Evolutionary conservation across 2,797 vertebrate genomes (phyloP).

Genomic region (Myripristis jacobus): DNA sequence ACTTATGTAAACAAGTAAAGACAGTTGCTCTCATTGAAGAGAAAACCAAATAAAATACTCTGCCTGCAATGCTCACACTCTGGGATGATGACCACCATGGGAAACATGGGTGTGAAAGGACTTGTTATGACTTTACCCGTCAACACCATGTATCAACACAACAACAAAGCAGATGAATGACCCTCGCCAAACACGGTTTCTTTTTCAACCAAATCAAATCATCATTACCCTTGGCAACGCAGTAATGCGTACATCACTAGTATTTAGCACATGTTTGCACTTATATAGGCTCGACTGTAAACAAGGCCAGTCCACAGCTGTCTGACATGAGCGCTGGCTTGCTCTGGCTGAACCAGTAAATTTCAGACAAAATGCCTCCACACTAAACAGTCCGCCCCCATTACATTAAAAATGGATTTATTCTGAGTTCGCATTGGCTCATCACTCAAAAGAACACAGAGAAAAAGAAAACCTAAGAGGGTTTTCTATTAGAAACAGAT

Average conservation of each 20-base stretch:
- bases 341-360: conserved; percentile 23
- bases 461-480: neutral
- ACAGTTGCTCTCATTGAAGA: neutral
- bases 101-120: conserved; percentile 16
- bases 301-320: conserved; percentile 44
- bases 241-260: conserved; percentile 37
- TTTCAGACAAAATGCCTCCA: conserved; percentile 39
- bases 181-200: neutral
- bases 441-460: neutral
- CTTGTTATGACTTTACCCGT: conserved; percentile 22
- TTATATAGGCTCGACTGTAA: conserved; percentile 42
- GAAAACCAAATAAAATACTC: neutral
- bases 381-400: conserved; percentile 13
- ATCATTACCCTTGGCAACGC: conserved; percentile 23
- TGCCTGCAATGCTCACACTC: neutral
- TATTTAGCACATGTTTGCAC: conserved; percentile 60
- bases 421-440: conserved; percentile 10
- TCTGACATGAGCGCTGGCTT: conserved; percentile 31
- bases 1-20: neutral
- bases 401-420: conserved; percentile 10
- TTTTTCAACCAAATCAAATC: conserved; percentile 28
- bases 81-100: neutral
- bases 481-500: conserved; percentile 18
- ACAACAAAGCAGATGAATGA: conserved; percentile 43
- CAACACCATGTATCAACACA: conserved; percentile 29